Evolutionary conservation across 2,888 invertebrate genomes (phyloP), one percentile per base, ranked within the genome.

Genomic region (Cataglyphis cursor): DNA sequence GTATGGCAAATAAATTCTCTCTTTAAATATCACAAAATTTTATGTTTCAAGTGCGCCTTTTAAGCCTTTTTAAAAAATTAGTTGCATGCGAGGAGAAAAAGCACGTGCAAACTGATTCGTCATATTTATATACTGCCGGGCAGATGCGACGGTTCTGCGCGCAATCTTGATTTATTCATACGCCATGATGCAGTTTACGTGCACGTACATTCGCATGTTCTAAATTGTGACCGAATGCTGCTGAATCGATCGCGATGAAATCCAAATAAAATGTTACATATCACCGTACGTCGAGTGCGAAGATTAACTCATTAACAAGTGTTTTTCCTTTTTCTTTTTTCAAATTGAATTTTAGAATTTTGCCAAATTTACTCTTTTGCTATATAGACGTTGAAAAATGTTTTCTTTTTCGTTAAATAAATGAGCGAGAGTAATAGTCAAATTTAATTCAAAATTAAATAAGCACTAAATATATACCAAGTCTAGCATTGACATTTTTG

Each of bases 171-270:
- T 75, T 48, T 24, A 75, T 62, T 44, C 35, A 74, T 62, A 24
- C 35, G 1, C 21, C 74, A 44, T n/a, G 61, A 74, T 75, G 74
- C 41, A 44, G 21, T 62, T 62, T 62, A 74, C 31, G 74, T 48
- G 44, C 74, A 62, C 12, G 21, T 62, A 62, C 18, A 62, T 6
- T 35, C 28, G 31, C 35, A 10, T n/a, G 31, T 24, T 6, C 21
- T 48, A 62, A 75, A 75, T 75, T 75, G 21, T 24, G 48, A 6
- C 10, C 44, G 21, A 21, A 62, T 51, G 8, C n/a, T 44, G 10
- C 62, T 75, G 21, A 75, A 75, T 48, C 44, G 21, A 44, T 74
- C n/a, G 31, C 62, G 31, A 48, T 74, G 74, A 74, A 62, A 51
- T 62, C 35, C 24, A 35, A 75, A 75, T 62, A 9, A 75, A 62